Evolutionary conservation across 2,113 vertebrate genomes (phyloP).

Genomic region (Tetrao urogallus): DNA sequence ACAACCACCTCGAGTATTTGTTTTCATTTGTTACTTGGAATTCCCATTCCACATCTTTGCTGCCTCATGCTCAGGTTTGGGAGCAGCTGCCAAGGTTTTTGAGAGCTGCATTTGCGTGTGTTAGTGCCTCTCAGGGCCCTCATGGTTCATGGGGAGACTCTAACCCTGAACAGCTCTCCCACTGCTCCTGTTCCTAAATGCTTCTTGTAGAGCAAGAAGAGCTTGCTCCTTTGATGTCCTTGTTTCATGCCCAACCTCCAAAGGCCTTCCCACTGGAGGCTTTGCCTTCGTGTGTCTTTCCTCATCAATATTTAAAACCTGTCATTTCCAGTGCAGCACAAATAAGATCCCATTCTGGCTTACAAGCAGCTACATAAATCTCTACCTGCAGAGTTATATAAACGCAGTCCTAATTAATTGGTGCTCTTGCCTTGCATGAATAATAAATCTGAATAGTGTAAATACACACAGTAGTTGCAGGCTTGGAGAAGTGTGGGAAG

Average conservation of each 20-base stretch:
- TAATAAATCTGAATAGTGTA: conserved; percentile 31
- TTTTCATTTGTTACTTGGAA: conserved; percentile 48
- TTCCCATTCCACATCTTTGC: conserved; percentile 14
- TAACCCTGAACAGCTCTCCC: neutral
- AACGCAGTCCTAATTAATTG: conserved; percentile 48
- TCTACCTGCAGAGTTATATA: conserved; percentile 53
- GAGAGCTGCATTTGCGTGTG: neutral
- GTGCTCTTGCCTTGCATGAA: conserved; percentile 34
- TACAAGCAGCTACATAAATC: neutral
- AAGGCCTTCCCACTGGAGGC: conserved; percentile 1
- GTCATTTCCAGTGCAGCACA: conserved; percentile 18
- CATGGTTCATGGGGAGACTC: fast-evolving
- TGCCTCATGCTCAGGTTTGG: neutral
- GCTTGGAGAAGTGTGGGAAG: conserved; percentile 1
- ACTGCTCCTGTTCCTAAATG: neutral
- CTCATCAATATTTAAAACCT: conserved; percentile 52
- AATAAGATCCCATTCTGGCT: neutral
- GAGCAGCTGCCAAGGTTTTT: conserved; percentile 6
- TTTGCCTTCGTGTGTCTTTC: conserved; percentile 24
- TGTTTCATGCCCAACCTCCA: conserved; percentile 2
- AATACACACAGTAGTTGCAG: conserved; percentile 25
- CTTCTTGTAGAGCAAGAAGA: neutral
- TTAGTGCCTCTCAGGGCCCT: neutral
- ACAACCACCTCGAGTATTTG: conserved; percentile 20
- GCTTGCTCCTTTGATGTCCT: conserved; percentile 31